Base-by-base conservation (phyloP, 2,888 invertebrate genomes). In the Andrena camellia region DNA sequence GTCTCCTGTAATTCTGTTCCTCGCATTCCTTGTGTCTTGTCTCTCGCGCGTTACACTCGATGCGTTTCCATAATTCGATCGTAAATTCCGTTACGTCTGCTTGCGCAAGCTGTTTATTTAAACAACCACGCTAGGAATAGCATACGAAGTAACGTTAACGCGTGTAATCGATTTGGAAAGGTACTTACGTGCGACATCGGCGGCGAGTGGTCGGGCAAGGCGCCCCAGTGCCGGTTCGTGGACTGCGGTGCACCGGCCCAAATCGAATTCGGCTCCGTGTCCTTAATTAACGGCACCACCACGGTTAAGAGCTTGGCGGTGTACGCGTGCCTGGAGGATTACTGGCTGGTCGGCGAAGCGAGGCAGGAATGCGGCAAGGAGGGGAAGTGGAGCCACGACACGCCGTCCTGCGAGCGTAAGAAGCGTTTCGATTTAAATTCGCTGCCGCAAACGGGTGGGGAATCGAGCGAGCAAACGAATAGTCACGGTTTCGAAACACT, bases 301-400 rank as follows among this genome's bases (percentile, higher is more conserved):
- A 97, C 97, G 0, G 97, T 97, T 52, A 97, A 96, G 1, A 97
- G 98, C 70, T 92, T 97, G 33, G 96, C 97, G 0, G 96, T 97
- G 91, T 98, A 98, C 93, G 95, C 96, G 78, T 98, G 98, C 92
- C 96, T 96, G 29, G 95, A 96, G 23, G 98, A 98, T 93, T 97
- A 98, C 93, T 98, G 98, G 97, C 95, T 98, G 50, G 96, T 96
- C 0, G 96, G 96, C 1, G 96, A 97, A 63, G 94, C 95, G 13
- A 95, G 95, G 26, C 95, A 97, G 63, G 96, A 95, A 26, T 98
- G 98, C 93, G 97, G 97, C 50, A 95, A 96, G 78, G 98, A 98
- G 85, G 98, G 97, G 13, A 97, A 97, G 92, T 98, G 98, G 98
- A 97, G 97, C 0, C 96, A 97, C 57, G 97, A 97, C 91, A 96